Evolutionary conservation across 2,113 vertebrate genomes (phyloP).

Genomic region (Ornithorhynchus anatinus): DNA sequence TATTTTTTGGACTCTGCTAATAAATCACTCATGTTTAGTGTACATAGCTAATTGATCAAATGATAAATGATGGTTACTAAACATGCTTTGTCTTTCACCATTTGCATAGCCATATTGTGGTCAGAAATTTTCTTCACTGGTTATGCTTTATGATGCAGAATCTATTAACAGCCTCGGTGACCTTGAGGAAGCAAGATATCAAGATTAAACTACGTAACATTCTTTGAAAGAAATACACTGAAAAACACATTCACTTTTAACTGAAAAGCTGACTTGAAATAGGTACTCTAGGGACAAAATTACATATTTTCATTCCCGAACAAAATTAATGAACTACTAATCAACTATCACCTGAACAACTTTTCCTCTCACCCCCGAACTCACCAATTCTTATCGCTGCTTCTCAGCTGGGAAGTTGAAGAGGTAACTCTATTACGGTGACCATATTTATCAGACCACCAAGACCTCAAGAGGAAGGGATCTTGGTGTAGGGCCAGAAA

Average conservation of each 20-base stretch:
- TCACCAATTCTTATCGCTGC: no score
- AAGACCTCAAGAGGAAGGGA: no score
- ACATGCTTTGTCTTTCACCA: not conserved
- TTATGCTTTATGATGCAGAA: not conserved
- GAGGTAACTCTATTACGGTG: no score
- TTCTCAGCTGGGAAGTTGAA: no score
- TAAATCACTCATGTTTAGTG: not conserved
- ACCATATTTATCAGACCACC: no score
- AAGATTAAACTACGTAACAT: not conserved
- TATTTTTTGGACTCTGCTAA: not conserved
- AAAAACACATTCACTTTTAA: not conserved
- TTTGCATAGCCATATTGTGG: not conserved
- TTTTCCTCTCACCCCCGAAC: no score
- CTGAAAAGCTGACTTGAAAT: not conserved
- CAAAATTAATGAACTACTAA: no score
- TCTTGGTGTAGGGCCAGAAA: no score
- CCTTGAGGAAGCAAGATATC: not conserved
- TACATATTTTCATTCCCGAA: no score
- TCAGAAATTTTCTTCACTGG: not conserved
- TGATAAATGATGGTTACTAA: not conserved
- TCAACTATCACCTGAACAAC: no score
- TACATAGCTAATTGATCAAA: not conserved
- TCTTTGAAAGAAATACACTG: not conserved
- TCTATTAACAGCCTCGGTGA: not conserved
- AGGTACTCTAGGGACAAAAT: no score